Percentiles rank a stretch among this genome's conserved stretches.
phyloP scores from a whole-genome alignment of 2,888 invertebrate species.

The Shargacucullia verbasci region DNA sequence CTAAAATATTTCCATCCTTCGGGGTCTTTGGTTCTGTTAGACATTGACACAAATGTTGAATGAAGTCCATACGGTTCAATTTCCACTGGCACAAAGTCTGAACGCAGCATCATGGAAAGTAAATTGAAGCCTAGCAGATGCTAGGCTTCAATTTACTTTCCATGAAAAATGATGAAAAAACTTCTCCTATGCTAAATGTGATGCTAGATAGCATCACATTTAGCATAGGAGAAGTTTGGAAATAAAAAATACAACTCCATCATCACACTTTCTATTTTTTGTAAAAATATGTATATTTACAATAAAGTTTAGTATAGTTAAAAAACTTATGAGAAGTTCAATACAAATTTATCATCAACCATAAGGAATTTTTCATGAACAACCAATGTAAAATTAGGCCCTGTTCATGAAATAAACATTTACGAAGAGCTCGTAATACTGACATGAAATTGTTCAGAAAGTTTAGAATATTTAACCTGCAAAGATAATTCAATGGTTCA shows the following conservation, averaged over 20 bases:
- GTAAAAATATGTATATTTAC: constrained; percentile 69
- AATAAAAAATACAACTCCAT: constrained; percentile 45
- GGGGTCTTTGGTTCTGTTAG: too few species aligned
- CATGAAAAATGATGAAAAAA: too few species aligned
- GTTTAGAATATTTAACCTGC: neutral
- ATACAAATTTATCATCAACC: constrained; percentile 39
- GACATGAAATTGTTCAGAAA: neutral
- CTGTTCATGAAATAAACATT: constrained; percentile 23
- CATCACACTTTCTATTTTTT: constrained; percentile 61
- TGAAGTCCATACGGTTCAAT: too few species aligned
- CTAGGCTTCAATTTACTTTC: too few species aligned
- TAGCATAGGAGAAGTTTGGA: neutral
- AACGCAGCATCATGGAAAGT: too few species aligned
- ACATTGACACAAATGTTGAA: too few species aligned
- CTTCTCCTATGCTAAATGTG: too few species aligned
- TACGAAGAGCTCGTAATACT: neutral
- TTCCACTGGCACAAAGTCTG: too few species aligned
- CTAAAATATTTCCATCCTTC: neutral
- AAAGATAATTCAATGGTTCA: too few species aligned
- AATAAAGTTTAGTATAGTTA: constrained; percentile 62
- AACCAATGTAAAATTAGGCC: constrained; percentile 9
- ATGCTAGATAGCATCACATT: too few species aligned
- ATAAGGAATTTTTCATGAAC: constrained; percentile 34
- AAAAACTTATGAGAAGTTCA: constrained; percentile 53
- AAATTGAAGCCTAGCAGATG: too few species aligned